Evolutionary conservation across 1,140 invertebrate species (phyloP).

Genomic region (Zaprionus taronus): DNA sequence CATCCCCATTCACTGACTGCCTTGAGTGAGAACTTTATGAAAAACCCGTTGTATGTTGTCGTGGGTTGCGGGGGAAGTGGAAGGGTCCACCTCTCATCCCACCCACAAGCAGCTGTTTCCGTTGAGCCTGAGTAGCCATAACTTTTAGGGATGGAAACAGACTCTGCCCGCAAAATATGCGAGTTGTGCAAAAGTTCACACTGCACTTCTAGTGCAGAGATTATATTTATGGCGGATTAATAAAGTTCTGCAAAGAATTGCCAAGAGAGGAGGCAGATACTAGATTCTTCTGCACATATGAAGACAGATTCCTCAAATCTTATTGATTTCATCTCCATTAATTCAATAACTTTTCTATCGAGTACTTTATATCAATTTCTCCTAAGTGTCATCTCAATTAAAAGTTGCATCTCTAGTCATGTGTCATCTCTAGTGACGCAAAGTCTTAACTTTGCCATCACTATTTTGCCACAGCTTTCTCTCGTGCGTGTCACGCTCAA

Average conservation of each 20-base stretch:
- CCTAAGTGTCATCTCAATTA: neutral
- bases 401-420: neutral
- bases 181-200: constrained; percentile 19
- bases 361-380: no score
- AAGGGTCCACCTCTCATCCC: neutral
- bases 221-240: constrained; percentile 30
- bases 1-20: neutral
- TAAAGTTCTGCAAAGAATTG: constrained; percentile 4
- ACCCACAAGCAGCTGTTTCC: constrained; percentile 16
- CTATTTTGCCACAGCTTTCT: neutral
- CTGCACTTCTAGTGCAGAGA: constrained; percentile 7
- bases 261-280: neutral
- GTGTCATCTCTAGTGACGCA: neutral
- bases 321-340: no score
- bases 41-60: constrained; percentile 51
- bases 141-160: constrained; percentile 27
- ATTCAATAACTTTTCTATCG: neutral
- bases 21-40: constrained; percentile 63
- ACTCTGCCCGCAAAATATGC: constrained; percentile 13
- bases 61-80: neutral
- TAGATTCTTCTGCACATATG: no score
- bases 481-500: neutral
- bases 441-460: neutral
- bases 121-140: constrained; percentile 28
- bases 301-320: no score